Conservation (phyloP, 1,140 invertebrate genomes). For the Phymastichus coffea region DNA sequence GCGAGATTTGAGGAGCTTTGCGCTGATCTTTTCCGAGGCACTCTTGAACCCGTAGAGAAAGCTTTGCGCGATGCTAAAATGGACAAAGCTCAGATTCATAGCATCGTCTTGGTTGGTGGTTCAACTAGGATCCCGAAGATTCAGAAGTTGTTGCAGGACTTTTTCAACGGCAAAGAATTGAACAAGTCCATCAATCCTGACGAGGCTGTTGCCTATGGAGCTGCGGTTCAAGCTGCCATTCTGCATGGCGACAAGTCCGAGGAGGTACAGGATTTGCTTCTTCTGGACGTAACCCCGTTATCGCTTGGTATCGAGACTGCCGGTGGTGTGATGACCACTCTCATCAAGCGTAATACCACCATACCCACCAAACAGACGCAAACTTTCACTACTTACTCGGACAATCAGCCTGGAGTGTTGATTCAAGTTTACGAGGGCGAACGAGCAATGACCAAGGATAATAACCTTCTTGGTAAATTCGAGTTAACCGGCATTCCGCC, state of each 20-base stretch:
- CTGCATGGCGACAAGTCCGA: constrained; percentile 57
- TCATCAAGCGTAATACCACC: constrained; percentile 66
- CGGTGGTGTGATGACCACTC: constrained; percentile 67
- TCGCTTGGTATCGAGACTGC: constrained; percentile 69
- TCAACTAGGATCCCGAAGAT: constrained; percentile 66
- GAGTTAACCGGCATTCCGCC: constrained; percentile 78
- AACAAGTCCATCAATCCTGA: constrained; percentile 74
- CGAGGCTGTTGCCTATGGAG: constrained; percentile 77
- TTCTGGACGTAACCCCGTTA: constrained; percentile 70
- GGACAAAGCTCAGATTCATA: constrained; percentile 63
- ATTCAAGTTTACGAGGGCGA: constrained; percentile 82
- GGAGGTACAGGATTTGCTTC: constrained; percentile 72
- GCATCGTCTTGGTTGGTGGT: constrained; percentile 63
- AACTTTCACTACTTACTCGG: constrained; percentile 67
- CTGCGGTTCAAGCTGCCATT: constrained; percentile 72
- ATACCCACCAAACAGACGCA: constrained; percentile 69
- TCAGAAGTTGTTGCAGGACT: constrained; percentile 60
- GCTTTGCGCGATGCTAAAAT: constrained; percentile 69
- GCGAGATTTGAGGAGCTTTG: constrained; percentile 72
- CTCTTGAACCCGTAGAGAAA: constrained; percentile 71
- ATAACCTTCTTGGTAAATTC: constrained; percentile 77
- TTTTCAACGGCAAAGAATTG: constrained; percentile 70
- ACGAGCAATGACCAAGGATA: constrained; percentile 76
- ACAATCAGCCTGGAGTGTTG: constrained; percentile 71
- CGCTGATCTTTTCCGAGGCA: constrained; percentile 66